phyloP scores from a whole-genome alignment of 2,797 vertebrate species.

The Anomalospiza imberbis region DNA sequence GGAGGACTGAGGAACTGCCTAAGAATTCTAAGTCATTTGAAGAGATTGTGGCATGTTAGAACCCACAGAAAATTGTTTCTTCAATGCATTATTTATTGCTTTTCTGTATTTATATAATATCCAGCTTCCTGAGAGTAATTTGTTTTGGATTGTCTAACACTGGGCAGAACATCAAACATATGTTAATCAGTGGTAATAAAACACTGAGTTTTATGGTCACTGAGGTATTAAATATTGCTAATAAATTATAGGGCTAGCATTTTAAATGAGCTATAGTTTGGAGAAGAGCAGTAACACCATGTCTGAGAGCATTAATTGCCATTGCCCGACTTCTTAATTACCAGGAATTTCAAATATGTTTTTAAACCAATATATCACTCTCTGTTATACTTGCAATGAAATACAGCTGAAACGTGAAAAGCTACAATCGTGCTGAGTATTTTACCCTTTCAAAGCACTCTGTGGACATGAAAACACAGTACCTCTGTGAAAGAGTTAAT shows the following conservation, averaged over 20 bases:
- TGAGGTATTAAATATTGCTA: slow-evolving; percentile 83
- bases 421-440: neutral
- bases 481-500: slow-evolving; percentile 23
- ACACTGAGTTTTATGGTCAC: slow-evolving; percentile 79
- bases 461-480: neutral
- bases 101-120: slow-evolving; percentile 82
- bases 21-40: slow-evolving; percentile 45
- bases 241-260: slow-evolving; percentile 82
- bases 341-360: slow-evolving; percentile 63
- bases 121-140: slow-evolving; percentile 82
- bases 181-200: slow-evolving; percentile 80
- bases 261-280: slow-evolving; percentile 74
- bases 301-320: slow-evolving; percentile 72
- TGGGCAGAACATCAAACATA: slow-evolving; percentile 87
- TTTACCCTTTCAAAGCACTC: slow-evolving; percentile 34
- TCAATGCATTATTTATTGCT: slow-evolving; percentile 80
- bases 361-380: slow-evolving; percentile 13
- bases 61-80: slow-evolving; percentile 72
- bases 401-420: slow-evolving; percentile 40
- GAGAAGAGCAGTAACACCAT: slow-evolving; percentile 65
- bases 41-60: slow-evolving; percentile 64
- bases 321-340: slow-evolving; percentile 69
- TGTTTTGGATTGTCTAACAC: slow-evolving; percentile 82
- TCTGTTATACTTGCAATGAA: neutral
- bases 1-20: neutral